Conservation (phyloP, 2,888 invertebrate species). For the Scaptomyza reducta region DNA sequence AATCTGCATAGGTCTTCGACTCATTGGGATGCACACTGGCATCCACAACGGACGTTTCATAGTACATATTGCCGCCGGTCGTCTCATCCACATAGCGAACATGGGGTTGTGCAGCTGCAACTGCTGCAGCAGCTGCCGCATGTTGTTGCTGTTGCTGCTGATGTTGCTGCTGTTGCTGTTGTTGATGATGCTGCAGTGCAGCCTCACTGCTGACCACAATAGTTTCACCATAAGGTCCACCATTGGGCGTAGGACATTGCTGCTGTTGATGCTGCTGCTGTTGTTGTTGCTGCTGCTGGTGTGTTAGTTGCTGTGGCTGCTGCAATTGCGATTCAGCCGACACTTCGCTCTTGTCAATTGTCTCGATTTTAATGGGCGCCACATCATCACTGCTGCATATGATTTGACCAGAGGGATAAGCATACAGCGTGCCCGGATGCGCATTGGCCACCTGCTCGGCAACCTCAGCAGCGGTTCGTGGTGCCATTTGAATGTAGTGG, state of each 20-base stretch:
- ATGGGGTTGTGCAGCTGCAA: constrained; percentile 45
- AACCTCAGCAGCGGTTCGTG: constrained; percentile 76
- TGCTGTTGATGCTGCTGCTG: constrained; percentile 70
- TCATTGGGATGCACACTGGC: constrained; percentile 77
- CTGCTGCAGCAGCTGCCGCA: constrained; percentile 37
- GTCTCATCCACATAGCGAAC: constrained; percentile 66
- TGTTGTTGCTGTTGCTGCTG: constrained; percentile 51
- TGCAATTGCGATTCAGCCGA: constrained; percentile 60
- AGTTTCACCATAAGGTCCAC: constrained; percentile 68
- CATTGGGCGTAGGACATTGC: constrained; percentile 79
- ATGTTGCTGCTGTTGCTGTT: constrained; percentile 65
- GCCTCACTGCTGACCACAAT: constrained; percentile 75
- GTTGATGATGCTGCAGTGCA: constrained; percentile 70
- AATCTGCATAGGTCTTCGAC: constrained; percentile 83
- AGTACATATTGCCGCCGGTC: constrained; percentile 58
- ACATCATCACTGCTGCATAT: constrained; percentile 78
- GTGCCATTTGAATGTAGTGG: constrained; percentile 82
- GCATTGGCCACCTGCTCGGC: constrained; percentile 60
- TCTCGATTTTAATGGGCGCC: constrained; percentile 81
- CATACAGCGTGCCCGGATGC: constrained; percentile 69
- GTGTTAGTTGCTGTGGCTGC: constrained; percentile 64
- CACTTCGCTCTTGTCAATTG: constrained; percentile 79
- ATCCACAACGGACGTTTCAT: constrained; percentile 77
- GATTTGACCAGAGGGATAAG: constrained; percentile 74
- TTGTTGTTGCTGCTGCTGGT: constrained; percentile 66